Percentiles rank a stretch among this genome's conserved stretches.
Evolutionary conservation across 2,888 invertebrate genomes (phyloP).

Genomic region (Octodonta nipae): DNA sequence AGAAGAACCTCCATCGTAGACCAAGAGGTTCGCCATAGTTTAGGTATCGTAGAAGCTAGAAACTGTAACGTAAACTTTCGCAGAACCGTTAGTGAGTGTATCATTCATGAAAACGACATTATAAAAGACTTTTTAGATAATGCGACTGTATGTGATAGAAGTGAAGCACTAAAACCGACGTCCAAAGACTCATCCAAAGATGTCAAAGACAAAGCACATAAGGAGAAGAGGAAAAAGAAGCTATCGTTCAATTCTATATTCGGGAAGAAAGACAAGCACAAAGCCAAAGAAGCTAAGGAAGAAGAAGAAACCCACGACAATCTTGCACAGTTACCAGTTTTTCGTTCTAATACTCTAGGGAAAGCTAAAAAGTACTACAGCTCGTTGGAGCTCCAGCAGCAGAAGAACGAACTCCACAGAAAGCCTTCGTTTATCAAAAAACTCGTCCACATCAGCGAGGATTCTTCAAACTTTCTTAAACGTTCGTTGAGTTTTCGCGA

Average conservation of each 20-base stretch:
- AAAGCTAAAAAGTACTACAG: constrained; percentile 22
- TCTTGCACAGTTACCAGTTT: constrained; percentile 18
- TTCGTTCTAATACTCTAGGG: constrained; percentile 14
- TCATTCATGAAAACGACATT: too few species aligned
- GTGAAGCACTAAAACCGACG: too few species aligned
- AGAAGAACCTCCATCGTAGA: too few species aligned
- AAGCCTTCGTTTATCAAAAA: constrained; percentile 30
- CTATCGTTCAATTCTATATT: constrained; percentile 24
- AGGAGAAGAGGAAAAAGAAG: constrained; percentile 22
- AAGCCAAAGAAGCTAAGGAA: constrained; percentile 18
- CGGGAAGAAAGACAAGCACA: constrained; percentile 19
- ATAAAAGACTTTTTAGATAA: too few species aligned
- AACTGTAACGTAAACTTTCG: too few species aligned
- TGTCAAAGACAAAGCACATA: too few species aligned
- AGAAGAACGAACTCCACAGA: constrained; percentile 15
- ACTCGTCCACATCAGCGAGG: constrained; percentile 24
- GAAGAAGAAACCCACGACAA: constrained; percentile 24
- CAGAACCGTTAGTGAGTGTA: too few species aligned
- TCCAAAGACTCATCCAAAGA: too few species aligned
- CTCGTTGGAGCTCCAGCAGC: constrained; percentile 22
- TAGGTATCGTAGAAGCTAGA: too few species aligned
- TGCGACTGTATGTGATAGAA: too few species aligned
- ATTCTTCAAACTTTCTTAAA: constrained; percentile 26
- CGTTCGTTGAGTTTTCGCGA: constrained; percentile 32
- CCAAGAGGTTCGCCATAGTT: too few species aligned